Conservation (phyloP, 2,113 vertebrate species). For the Salvelinus alpinus region DNA sequence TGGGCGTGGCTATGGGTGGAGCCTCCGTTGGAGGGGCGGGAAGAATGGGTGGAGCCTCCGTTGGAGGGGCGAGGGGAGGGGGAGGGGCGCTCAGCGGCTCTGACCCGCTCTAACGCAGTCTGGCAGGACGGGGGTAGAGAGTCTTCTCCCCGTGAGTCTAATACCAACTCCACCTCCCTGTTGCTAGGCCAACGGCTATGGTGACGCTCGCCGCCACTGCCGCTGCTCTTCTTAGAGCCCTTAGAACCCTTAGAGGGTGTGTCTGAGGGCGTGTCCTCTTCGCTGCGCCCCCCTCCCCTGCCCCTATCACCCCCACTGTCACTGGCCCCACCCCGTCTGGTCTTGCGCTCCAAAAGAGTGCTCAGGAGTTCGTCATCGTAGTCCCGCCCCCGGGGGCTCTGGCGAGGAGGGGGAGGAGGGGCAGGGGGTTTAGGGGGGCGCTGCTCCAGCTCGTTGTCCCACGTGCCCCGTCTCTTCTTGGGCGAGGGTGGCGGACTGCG, state of each 20-base stretch:
- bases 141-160: slow-evolving; percentile 66
- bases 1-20: slow-evolving; percentile 69
- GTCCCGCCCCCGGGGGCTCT: slow-evolving; percentile 70
- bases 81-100: slow-evolving; percentile 66
- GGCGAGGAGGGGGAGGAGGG: slow-evolving; percentile 61
- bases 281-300: slow-evolving; percentile 44
- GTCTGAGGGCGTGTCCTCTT: slow-evolving; percentile 61
- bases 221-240: slow-evolving; percentile 74
- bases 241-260: slow-evolving; percentile 76
- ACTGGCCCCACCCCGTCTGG: slow-evolving; percentile 60
- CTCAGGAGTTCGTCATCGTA: slow-evolving; percentile 83
- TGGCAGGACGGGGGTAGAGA: slow-evolving; percentile 75
- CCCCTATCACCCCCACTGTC: slow-evolving; percentile 41
- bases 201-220: slow-evolving; percentile 55
- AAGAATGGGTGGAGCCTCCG: slow-evolving; percentile 38
- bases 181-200: slow-evolving; percentile 61
- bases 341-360: slow-evolving; percentile 83
- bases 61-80: slow-evolving; percentile 56
- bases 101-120: slow-evolving; percentile 68
- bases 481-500: slow-evolving; percentile 78
- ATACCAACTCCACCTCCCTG: slow-evolving; percentile 33
- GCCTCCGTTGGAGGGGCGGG: slow-evolving; percentile 47
- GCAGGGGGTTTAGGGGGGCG: neutral
- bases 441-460: slow-evolving; percentile 66
- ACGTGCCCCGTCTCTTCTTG: slow-evolving; percentile 76